Base-by-base conservation (phyloP, 2,888 invertebrate genomes). In the Acanthosepion pharaonis region DNA sequence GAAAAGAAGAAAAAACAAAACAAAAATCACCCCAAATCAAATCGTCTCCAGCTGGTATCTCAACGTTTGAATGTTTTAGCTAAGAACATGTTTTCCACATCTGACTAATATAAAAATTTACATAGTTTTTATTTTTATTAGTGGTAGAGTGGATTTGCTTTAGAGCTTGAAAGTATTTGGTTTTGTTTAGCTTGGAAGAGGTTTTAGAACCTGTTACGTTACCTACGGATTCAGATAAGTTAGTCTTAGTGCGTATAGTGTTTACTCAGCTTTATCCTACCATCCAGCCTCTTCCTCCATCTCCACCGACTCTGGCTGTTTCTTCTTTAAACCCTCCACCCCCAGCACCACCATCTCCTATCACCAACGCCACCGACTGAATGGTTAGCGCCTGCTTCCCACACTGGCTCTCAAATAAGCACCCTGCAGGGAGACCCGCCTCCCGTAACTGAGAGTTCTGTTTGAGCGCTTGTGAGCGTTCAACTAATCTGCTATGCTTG, bases 361-460 rank as follows among this genome's bases (percentile, higher is more conserved):
- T 28, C 28, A n/a, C 78, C 78, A 78, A 55, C 59, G n/a, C n/a
- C n/a, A 11, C 33, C 23, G 33, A 15, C 15, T 78, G 78, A n/a
- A n/a, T n/a, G 4, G 78, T 78, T 78, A 25, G n/a, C 78, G n/a
- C n/a, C n/a, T 33, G 78, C n/a, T 78, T n/a, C n/a, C 78, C n/a
- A 78, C 78, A 11, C 78, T n/a, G n/a, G 33, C 78, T 33, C n/a
- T 78, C 78, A 78, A 78, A 78, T 78, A 78, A 78, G 78, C n/a
- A 78, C n/a, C 78, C 78, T 78, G 33, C 78, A n/a, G 78, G 78
- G 78, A n/a, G 78, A 78, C n/a, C 78, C 78, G 78, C 78, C 78
- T 78, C n/a, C 78, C 78, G 78, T 78, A 78, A n/a, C n/a, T 33
- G n/a, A 78, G n/a, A 78, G 11, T 78, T n/a, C n/a, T 78, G 78